phyloP scores from a whole-genome alignment of 2,888 invertebrate species.

The Eupithecia tripunctaria region DNA sequence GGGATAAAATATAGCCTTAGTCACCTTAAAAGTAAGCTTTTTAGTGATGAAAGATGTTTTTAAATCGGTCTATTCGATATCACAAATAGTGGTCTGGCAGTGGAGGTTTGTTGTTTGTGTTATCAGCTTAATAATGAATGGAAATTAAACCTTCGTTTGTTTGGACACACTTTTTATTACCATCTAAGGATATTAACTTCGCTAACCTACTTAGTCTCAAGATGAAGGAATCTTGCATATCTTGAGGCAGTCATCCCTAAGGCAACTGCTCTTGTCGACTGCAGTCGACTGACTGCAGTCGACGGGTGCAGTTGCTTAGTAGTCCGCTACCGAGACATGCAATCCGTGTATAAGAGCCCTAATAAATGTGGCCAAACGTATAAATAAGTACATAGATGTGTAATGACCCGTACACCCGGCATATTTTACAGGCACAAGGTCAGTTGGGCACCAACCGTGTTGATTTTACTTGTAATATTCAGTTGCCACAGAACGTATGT shows the following conservation, averaged over 20 bases:
- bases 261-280: no score
- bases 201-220: not conserved
- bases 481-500: slow-evolving; percentile 70
- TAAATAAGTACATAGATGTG: slow-evolving; percentile 24
- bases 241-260: not conserved
- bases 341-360: no score
- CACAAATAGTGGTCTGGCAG: not conserved
- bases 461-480: slow-evolving; percentile 76
- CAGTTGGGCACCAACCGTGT: slow-evolving; percentile 60
- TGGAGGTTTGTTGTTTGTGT: not conserved
- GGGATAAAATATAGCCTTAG: no score
- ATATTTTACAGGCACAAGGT: slow-evolving; percentile 41
- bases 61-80: no score
- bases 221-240: not conserved
- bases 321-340: no score
- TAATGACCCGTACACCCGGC: slow-evolving; percentile 38
- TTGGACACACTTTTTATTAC: not conserved
- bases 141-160: not conserved
- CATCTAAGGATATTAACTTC: not conserved
- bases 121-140: not conserved
- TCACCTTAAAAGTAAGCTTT: no score
- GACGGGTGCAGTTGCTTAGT: no score
- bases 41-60: no score
- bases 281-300: no score
- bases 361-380: not conserved